Conservation (phyloP, 23 tunicate species). For the Trididemnum clinides region DNA sequence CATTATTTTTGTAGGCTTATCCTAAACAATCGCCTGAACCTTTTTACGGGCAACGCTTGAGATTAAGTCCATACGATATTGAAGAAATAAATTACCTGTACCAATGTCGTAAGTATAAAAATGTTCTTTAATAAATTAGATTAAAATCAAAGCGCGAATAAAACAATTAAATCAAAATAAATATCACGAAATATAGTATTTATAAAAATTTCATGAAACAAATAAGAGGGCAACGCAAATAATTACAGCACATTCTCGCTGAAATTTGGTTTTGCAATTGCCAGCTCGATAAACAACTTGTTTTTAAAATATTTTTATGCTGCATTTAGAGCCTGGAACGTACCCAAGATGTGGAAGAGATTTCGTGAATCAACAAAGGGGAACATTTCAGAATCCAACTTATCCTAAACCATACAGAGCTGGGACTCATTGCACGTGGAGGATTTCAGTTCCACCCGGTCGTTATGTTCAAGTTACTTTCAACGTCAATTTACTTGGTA, state of each 20-base stretch:
- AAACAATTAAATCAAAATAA: too few species aligned
- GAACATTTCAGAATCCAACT: conserved; percentile 61
- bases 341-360: conserved; percentile 83
- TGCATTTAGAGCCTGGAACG: too few species aligned
- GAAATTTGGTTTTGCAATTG: too few species aligned
- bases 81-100: conserved; percentile 96
- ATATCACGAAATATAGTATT: too few species aligned
- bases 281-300: too few species aligned
- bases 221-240: too few species aligned
- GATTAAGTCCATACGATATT: conserved; percentile 96
- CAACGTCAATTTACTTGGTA: too few species aligned
- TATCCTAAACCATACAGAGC: conserved; percentile 63
- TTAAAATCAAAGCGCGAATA: too few species aligned
- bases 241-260: too few species aligned
- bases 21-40: conserved; percentile 83
- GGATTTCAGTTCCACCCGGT: conserved; percentile 55
- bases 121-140: too few species aligned
- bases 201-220: too few species aligned
- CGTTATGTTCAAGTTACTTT: conserved; percentile 55
- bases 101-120: conserved; percentile 65
- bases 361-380: conserved; percentile 40
- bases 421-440: conserved; percentile 92
- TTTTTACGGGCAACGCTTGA: conserved; percentile 76
- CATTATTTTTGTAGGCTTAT: conserved; percentile 17
- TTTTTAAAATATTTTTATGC: too few species aligned